Conservation (phyloP, 2,797 vertebrate genomes). For the Schizopygopsis pylzovi region DNA sequence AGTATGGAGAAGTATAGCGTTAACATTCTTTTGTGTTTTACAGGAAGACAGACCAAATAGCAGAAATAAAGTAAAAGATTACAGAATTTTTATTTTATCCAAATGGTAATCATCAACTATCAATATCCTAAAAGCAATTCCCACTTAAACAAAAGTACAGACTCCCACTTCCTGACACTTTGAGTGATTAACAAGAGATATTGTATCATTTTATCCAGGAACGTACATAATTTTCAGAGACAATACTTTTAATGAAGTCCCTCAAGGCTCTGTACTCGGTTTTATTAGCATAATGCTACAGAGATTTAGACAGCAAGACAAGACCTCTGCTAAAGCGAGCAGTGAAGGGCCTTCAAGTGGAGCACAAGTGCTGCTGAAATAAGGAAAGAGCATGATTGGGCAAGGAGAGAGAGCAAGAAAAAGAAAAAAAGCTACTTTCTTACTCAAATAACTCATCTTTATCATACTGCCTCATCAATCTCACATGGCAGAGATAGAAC, state of each 20-base stretch:
- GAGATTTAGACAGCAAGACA: conserved; percentile 58
- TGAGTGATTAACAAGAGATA: neutral
- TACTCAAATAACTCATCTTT: conserved; percentile 18
- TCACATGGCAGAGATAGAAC: neutral
- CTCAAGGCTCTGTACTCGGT: conserved; percentile 51
- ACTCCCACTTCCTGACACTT: conserved; percentile 14
- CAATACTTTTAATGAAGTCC: conserved; percentile 30
- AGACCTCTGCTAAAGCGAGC: conserved; percentile 63
- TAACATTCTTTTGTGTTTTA: neutral
- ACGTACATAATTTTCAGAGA: conserved; percentile 12
- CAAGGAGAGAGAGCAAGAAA: neutral
- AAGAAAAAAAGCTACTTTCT: conserved; percentile 9
- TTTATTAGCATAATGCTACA: conserved; percentile 50
- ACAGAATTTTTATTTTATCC: neutral
- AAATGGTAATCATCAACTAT: neutral
- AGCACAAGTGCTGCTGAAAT: conserved; percentile 64
- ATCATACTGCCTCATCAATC: neutral
- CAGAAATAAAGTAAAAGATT: neutral
- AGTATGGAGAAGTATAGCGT: neutral
- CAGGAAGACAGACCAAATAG: neutral
- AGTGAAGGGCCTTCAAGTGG: conserved; percentile 68
- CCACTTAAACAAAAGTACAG: neutral
- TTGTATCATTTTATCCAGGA: conserved; percentile 7
- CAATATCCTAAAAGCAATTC: neutral
- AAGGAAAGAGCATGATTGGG: conserved; percentile 50